phyloP scores from a whole-genome alignment of 2,888 invertebrate genomes.

The Scrobipalpa atriplicella region DNA sequence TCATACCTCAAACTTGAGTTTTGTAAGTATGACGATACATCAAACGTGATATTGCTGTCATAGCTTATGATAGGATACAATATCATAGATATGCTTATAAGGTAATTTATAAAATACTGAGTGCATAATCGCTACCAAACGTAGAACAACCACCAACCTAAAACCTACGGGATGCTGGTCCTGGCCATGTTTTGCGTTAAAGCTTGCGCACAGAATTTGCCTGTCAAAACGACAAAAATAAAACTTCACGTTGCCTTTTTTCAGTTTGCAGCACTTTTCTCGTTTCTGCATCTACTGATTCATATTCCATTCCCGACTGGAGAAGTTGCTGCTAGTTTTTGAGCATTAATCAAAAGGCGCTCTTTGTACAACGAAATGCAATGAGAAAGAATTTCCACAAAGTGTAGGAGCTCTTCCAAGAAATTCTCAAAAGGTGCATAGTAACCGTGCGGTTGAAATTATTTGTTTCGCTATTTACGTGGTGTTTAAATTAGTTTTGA shows the following conservation, averaged over 20 bases:
- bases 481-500: conserved; percentile 2
- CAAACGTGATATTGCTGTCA: too few relatives aligned
- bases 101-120: too few relatives aligned
- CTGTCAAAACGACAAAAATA: neutral
- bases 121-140: too few relatives aligned
- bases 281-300: conserved; percentile 19
- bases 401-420: conserved; percentile 22
- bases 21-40: too few relatives aligned
- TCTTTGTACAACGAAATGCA: conserved; percentile 58
- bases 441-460: conserved; percentile 19
- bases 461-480: neutral
- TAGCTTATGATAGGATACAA: too few relatives aligned
- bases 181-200: too few relatives aligned
- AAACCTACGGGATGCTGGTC: too few relatives aligned
- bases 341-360: conserved; percentile 55
- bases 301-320: conserved; percentile 35
- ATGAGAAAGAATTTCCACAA: conserved; percentile 34
- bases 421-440: conserved; percentile 19
- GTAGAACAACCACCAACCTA: too few relatives aligned
- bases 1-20: too few relatives aligned
- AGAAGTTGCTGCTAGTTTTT: conserved; percentile 54
- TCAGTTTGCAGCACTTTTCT: neutral
- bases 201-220: too few relatives aligned
- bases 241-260: neutral
- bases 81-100: too few relatives aligned